Percentiles rank a stretch among this genome's conserved stretches.
Evolutionary conservation across 2,113 vertebrate species (phyloP).

Genomic region (Sitta europaea): DNA sequence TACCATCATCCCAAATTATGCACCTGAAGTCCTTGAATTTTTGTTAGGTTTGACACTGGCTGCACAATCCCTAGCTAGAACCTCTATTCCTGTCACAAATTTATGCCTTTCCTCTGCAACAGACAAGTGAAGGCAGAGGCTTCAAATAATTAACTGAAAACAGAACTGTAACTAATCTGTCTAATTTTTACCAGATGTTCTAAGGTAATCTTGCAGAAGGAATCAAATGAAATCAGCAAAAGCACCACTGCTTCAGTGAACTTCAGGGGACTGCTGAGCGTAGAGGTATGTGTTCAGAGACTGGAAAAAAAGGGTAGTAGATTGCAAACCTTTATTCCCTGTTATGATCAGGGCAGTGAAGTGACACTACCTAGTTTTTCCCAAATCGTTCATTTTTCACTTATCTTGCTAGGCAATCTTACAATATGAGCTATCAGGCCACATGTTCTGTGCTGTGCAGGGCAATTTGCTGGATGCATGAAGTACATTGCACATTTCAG

Average conservation of each 20-base stretch:
- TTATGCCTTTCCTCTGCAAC: neutral
- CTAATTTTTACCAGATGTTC: conserved; percentile 62
- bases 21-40: conserved; percentile 3
- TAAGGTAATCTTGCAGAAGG: conserved; percentile 53
- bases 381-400: neutral
- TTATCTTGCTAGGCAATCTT: neutral
- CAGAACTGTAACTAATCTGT: conserved; percentile 47
- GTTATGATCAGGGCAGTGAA: neutral
- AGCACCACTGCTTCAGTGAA: neutral
- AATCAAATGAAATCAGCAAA: conserved; percentile 42
- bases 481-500: neutral
- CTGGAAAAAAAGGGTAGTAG: neutral
- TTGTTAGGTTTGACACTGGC: conserved; percentile 23
- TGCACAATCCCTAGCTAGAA: conserved; percentile 13
- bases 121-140: conserved; percentile 25
- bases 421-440: neutral
- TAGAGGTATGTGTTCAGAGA: neutral
- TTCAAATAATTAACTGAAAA: conserved; percentile 53
- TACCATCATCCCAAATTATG: neutral
- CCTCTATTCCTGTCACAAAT: conserved; percentile 12
- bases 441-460: neutral
- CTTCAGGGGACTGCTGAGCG: neutral
- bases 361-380: neutral
- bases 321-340: neutral
- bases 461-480: neutral